Percentiles rank a stretch among this genome's conserved stretches.
These are phyloP conservation scores for Dicyrtomina minuta DNA, from an alignment of 2,888 invertebrate genomes.

Conservation along the genomic window DNA sequence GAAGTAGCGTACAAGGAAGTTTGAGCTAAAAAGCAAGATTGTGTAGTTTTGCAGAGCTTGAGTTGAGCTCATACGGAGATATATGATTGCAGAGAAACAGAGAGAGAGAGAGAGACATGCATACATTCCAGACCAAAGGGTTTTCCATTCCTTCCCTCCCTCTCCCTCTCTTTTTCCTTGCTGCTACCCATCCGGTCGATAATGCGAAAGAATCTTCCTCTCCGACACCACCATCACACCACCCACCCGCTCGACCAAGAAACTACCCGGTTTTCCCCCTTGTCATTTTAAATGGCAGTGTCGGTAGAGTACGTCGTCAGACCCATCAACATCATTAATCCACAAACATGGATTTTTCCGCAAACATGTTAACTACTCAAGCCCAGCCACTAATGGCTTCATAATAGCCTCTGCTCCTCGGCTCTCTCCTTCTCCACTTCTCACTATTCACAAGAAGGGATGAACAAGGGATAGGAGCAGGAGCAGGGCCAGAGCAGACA, in stretches of 20 bases:
- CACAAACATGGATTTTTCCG: conserved; percentile 5
- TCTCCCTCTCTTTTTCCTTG: neutral
- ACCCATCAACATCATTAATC: neutral
- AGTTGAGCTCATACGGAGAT: no score
- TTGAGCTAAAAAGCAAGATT: no score
- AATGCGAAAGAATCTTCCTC: conserved; percentile 29
- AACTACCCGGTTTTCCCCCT: conserved; percentile 25
- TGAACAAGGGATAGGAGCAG: neutral
- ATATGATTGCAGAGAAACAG: no score
- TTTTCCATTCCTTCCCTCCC: conserved; percentile 18
- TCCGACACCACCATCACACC: conserved; percentile 24
- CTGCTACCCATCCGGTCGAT: conserved; percentile 29
- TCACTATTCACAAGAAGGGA: neutral
- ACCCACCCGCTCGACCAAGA: conserved; percentile 18
- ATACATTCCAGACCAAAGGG: conserved; percentile 7
- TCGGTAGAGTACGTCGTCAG: conserved; percentile 24
- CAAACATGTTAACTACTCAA: conserved; percentile 4
- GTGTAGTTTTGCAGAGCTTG: no score
- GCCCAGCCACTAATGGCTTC: conserved; percentile 20
- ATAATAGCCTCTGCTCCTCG: neutral
- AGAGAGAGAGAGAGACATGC: conserved; percentile 6
- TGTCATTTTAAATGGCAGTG: conserved; percentile 21
- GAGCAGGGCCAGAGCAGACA: neutral
- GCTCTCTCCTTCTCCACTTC: neutral
- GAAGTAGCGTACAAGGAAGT: no score